Percentiles rank a stretch among this genome's conserved stretches.
Conservation (phyloP, 1,140 invertebrate species). For the Pantala flavescens region DNA sequence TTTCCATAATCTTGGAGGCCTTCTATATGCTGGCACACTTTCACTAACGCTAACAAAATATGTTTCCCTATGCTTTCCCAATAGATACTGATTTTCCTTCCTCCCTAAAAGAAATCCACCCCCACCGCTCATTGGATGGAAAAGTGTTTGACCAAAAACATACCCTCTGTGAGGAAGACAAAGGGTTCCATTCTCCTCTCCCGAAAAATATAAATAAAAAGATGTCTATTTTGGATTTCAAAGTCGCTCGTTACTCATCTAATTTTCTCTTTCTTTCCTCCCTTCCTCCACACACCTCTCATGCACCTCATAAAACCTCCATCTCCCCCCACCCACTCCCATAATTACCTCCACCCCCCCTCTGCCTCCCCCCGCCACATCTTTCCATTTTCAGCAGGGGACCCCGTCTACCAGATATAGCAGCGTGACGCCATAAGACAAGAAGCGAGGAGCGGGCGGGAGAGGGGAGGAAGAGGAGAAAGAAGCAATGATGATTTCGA, state of each 20-base stretch:
- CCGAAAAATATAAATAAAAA: no score
- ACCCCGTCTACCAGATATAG: slow-evolving; percentile 2
- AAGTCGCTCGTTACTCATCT: neutral
- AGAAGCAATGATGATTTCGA: neutral
- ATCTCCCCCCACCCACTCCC: neutral
- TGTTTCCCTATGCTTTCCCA: no score
- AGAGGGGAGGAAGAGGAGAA: neutral
- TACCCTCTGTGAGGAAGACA: no score
- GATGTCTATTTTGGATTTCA: no score
- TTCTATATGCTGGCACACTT: no score
- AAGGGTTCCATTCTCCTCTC: no score
- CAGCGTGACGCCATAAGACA: slow-evolving; percentile 3
- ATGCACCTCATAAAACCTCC: neutral
- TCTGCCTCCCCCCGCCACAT: neutral
- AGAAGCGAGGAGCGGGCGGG: neutral
- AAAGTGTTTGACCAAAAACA: no score
- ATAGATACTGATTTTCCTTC: no score
- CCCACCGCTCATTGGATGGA: no score
- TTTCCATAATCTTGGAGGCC: no score
- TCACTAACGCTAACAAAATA: no score
- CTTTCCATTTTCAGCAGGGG: slow-evolving; percentile 7
- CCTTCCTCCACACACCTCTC: neutral
- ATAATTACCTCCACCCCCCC: neutral
- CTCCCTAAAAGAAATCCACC: no score
- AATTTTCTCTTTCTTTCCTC: neutral